Conservation (phyloP, 1,140 invertebrate genomes). For the Stenopsyche tienmushanensis region DNA sequence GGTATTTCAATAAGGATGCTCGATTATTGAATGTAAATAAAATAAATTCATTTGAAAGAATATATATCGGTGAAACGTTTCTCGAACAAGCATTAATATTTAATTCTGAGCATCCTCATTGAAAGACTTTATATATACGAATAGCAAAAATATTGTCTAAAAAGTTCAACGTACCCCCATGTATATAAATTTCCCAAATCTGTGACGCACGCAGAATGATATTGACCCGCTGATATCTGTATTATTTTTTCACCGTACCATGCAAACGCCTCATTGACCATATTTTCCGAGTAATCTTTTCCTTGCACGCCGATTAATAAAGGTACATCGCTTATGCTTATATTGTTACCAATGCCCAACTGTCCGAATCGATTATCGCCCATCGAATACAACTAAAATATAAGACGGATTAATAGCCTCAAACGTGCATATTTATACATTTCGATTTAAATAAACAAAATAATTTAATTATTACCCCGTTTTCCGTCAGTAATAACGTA, state of each 20-base stretch:
- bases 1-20: no score
- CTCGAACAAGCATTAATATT: neutral
- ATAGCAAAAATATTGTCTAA: neutral
- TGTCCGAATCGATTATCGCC: conserved; percentile 73
- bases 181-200: conserved; percentile 62
- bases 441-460: neutral
- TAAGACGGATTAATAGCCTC: conserved; percentile 2
- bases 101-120: neutral
- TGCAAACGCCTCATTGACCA: conserved; percentile 8
- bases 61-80: neutral
- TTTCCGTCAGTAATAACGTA: conserved; percentile 33
- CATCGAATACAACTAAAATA: conserved; percentile 66
- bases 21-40: no score
- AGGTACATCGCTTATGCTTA: conserved; percentile 39
- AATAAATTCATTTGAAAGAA: neutral
- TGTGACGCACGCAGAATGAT: conserved; percentile 69
- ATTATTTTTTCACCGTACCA: conserved; percentile 55
- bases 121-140: no score
- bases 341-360: conserved; percentile 63
- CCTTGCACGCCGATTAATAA: conserved; percentile 29
- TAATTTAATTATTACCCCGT: conserved; percentile 29
- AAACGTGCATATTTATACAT: neutral
- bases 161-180: conserved; percentile 52
- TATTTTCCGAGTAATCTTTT: conserved; percentile 45
- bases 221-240: conserved; percentile 69